Evolutionary conservation across 2,113 vertebrate genomes (phyloP).

Genomic region (Egretta garzetta): DNA sequence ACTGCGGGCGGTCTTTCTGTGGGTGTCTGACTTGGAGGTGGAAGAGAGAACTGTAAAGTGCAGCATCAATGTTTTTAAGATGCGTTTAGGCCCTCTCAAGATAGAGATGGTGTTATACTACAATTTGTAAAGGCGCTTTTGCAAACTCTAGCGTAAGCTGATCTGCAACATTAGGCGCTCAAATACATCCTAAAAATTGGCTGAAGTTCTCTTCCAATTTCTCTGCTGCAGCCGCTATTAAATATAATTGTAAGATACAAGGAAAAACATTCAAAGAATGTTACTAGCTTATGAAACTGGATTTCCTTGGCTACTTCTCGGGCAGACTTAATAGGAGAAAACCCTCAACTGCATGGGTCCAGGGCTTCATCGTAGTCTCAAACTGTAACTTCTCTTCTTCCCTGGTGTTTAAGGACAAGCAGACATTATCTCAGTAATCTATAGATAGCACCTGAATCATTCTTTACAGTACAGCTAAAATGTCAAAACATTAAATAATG

Average conservation of each 20-base stretch:
- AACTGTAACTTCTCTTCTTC: not conserved
- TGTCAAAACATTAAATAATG: not conserved
- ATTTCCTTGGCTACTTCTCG: slow-evolving; percentile 7
- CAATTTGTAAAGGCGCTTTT: not conserved
- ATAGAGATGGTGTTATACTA: not conserved
- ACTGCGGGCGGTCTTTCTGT: not conserved
- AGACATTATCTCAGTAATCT: not conserved
- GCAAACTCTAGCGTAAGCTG: not conserved
- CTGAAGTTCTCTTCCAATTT: not conserved
- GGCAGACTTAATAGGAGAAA: not conserved
- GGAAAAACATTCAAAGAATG: slow-evolving; percentile 8
- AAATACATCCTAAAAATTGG: not conserved
- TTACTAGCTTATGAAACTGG: not conserved
- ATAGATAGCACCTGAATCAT: not conserved
- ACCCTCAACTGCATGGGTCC: not conserved
- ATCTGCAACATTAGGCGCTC: not conserved
- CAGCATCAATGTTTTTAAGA: not conserved
- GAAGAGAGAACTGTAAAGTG: not conserved
- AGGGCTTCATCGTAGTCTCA: not conserved
- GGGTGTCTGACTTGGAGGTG: not conserved
- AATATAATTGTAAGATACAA: slow-evolving; percentile 22
- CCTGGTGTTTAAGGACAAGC: not conserved
- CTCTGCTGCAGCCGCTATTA: not conserved
- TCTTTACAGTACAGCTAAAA: not conserved
- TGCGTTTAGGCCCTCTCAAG: not conserved